phyloP scores from a whole-genome alignment of 2,797 vertebrate species.

The Argentina silus region DNA sequence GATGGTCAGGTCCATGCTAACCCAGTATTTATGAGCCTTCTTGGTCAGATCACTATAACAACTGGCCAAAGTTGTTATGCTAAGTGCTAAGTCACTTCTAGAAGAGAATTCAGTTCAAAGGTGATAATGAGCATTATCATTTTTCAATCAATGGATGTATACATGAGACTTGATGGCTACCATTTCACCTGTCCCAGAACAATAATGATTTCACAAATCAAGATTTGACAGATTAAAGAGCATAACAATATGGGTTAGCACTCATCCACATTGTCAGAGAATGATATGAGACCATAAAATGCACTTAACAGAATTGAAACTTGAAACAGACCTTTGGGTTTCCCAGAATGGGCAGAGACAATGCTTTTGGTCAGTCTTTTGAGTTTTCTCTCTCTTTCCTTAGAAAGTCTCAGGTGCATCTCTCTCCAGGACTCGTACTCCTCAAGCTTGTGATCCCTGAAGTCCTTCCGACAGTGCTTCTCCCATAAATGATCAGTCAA shows the following conservation, averaged over 20 bases:
- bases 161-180: neutral
- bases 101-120: neutral
- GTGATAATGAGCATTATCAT: neutral
- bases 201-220: neutral
- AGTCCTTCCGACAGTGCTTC: conserved; percentile 85
- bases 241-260: too few species aligned
- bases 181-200: neutral
- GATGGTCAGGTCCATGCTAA: conserved; percentile 21
- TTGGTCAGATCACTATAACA: neutral
- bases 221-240: too few species aligned
- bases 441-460: conserved; percentile 76
- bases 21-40: conserved; percentile 27
- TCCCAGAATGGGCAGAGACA: conserved; percentile 82
- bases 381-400: conserved; percentile 86
- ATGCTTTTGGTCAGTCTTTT: conserved; percentile 85
- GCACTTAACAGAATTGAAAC: neutral
- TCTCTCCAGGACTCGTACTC: conserved; percentile 91
- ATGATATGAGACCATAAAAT: neutral
- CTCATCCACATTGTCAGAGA: neutral
- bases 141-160: neutral
- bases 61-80: neutral
- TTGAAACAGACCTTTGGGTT: conserved; percentile 81
- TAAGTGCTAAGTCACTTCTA: neutral
- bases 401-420: conserved; percentile 83
- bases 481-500: conserved; percentile 85